Evolutionary conservation across 2,888 invertebrate genomes (phyloP).

Genomic region (Protophormia terraenovae): DNA sequence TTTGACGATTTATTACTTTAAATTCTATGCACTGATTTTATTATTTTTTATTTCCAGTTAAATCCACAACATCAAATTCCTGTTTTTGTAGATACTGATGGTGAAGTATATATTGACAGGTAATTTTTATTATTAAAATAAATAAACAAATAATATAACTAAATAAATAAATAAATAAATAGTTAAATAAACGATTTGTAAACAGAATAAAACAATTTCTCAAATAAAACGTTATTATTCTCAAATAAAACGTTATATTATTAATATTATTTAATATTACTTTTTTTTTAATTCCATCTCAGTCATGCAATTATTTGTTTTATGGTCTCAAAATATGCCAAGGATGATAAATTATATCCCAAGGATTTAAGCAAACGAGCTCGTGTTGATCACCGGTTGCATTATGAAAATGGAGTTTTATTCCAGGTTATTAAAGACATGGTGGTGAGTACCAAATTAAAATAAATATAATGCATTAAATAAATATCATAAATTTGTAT

Average conservation of each 20-base stretch:
- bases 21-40: no score
- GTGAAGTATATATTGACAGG: conserved; percentile 82
- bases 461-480: no score
- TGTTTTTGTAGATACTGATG: conserved; percentile 82
- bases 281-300: no score
- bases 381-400: conserved; percentile 83
- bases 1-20: no score
- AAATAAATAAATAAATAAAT: no score
- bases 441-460: conserved; percentile 78
- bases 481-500: no score
- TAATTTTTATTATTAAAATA: conserved; percentile 69
- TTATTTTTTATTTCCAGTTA: conserved; percentile 78
- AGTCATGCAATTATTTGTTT: conserved; percentile 83
- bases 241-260: no score
- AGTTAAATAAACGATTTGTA: no score
- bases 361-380: conserved; percentile 82
- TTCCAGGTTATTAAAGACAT: conserved; percentile 81
- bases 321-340: conserved; percentile 83
- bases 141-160: no score
- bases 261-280: neutral
- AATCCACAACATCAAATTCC: conserved; percentile 84
- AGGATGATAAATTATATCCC: conserved; percentile 83
- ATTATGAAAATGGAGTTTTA: conserved; percentile 83
- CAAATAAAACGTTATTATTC: no score
- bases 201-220: no score